phyloP scores from a whole-genome alignment of 2,113 vertebrate genomes.

The Acinonyx jubatus region DNA sequence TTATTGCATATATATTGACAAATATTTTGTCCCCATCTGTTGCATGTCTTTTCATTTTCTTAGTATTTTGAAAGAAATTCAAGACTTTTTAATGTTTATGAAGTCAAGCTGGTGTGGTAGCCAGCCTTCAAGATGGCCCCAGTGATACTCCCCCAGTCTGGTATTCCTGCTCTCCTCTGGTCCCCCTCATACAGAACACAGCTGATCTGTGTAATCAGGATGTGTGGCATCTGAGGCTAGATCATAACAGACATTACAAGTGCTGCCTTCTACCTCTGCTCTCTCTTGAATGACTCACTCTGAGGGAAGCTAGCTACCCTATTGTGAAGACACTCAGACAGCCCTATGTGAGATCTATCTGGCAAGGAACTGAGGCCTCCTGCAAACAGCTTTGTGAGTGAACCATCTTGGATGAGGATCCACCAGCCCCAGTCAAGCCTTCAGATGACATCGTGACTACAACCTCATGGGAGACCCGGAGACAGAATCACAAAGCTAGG shows the following conservation, averaged over 20 bases:
- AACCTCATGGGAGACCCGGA: background rate
- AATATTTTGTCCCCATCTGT: background rate
- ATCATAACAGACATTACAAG: background rate
- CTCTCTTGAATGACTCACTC: background rate
- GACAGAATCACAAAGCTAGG: background rate
- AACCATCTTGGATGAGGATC: background rate
- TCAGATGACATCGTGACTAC: background rate
- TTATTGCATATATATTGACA: background rate
- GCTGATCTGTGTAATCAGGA: background rate
- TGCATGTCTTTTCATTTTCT: background rate
- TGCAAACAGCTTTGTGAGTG: background rate
- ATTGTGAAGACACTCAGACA: background rate
- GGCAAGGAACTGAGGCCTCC: background rate
- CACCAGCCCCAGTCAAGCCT: background rate
- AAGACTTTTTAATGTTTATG: background rate
- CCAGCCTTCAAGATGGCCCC: background rate
- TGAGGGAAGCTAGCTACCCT: background rate
- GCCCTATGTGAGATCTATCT: background rate
- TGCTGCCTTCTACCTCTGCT: background rate
- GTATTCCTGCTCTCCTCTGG: background rate
- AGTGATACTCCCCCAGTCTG: background rate
- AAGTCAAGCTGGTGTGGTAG: background rate
- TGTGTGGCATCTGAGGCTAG: background rate
- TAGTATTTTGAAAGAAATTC: background rate
- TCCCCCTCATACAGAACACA: background rate